Percentiles rank a stretch among this genome's conserved stretches.
phyloP scores from a whole-genome alignment of 2,888 invertebrate genomes.

The Drosophila limbata region DNA sequence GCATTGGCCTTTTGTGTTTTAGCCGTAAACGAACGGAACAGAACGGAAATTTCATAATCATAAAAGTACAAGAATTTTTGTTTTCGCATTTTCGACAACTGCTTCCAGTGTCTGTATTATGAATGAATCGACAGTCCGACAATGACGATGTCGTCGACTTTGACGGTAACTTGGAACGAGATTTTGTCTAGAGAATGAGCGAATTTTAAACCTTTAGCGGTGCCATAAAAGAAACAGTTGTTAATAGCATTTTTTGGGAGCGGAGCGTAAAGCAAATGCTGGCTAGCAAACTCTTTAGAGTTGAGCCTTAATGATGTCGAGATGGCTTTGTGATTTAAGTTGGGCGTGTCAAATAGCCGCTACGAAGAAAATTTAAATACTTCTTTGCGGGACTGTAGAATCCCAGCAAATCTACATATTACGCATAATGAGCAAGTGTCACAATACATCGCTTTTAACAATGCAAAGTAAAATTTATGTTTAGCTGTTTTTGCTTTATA shows the following conservation, averaged over 20 bases:
- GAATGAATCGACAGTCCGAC: slow-evolving; percentile 59
- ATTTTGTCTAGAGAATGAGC: slow-evolving; percentile 38
- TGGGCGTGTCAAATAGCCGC: slow-evolving; percentile 51
- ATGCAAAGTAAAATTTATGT: slow-evolving; percentile 12
- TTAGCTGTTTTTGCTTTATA: slow-evolving; percentile 5
- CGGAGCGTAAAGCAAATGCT: slow-evolving; percentile 16
- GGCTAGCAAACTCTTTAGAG: slow-evolving; percentile 21
- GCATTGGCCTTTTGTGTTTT: slow-evolving; percentile 51
- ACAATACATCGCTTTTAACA: slow-evolving; percentile 27
- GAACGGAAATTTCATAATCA: slow-evolving; percentile 78
- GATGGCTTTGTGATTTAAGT: slow-evolving; percentile 34
- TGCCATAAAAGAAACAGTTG: slow-evolving; percentile 72
- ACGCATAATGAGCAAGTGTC: slow-evolving; percentile 36
- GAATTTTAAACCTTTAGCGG: slow-evolving; percentile 61
- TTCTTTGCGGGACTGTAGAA: slow-evolving; percentile 23
- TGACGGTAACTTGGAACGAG: slow-evolving; percentile 35
- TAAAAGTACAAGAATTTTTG: slow-evolving; percentile 56
- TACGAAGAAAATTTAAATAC: slow-evolving; percentile 35
- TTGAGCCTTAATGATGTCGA: slow-evolving; percentile 40
- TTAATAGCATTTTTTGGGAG: slow-evolving; percentile 57
- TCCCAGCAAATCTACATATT: slow-evolving; percentile 29
- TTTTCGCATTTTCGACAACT: slow-evolving; percentile 53
- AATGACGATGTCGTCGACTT: slow-evolving; percentile 23
- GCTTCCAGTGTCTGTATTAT: slow-evolving; percentile 34
- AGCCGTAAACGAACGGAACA: slow-evolving; percentile 65